phyloP scores from a whole-genome alignment of 2,113 vertebrate species.

The Climacteris rufus region DNA sequence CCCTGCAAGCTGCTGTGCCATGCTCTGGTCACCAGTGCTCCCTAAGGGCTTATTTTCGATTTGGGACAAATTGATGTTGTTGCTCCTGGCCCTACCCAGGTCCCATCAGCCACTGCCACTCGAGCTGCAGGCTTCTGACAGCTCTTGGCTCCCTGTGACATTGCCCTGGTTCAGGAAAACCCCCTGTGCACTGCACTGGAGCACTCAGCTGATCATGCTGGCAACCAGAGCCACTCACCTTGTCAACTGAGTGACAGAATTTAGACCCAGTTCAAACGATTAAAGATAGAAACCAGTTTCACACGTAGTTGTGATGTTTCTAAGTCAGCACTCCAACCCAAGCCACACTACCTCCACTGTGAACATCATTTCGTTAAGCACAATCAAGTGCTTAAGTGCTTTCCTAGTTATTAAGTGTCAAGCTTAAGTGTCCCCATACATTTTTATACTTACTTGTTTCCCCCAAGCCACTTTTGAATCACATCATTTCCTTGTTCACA shows the following conservation, averaged over 20 bases:
- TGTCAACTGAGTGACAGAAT: not conserved
- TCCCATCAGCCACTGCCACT: not conserved
- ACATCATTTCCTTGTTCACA: not conserved
- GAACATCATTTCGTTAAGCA: accelerated
- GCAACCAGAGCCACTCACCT: not conserved
- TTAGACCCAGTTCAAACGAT: not conserved
- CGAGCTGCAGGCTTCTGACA: not conserved
- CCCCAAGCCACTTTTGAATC: not conserved
- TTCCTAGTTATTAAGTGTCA: not conserved
- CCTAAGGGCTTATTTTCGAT: not conserved
- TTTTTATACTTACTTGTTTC: not conserved
- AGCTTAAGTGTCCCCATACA: not conserved
- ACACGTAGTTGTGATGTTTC: not conserved
- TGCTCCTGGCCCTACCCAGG: not conserved
- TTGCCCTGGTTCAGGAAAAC: not conserved
- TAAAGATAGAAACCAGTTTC: not conserved
- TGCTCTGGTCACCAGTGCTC: not conserved
- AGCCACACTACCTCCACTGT: not conserved
- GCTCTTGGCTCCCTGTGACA: accelerated
- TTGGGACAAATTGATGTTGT: not conserved
- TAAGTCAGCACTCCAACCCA: not conserved
- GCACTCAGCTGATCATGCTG: no score
- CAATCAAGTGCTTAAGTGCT: not conserved
- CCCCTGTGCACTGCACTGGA: not conserved
- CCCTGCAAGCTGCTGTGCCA: not conserved